A percentile compares a stretch with the other conserved stretches of the same genome.
phyloP scores from a whole-genome alignment of 2,888 invertebrate genomes.

The Eurois occulta region DNA sequence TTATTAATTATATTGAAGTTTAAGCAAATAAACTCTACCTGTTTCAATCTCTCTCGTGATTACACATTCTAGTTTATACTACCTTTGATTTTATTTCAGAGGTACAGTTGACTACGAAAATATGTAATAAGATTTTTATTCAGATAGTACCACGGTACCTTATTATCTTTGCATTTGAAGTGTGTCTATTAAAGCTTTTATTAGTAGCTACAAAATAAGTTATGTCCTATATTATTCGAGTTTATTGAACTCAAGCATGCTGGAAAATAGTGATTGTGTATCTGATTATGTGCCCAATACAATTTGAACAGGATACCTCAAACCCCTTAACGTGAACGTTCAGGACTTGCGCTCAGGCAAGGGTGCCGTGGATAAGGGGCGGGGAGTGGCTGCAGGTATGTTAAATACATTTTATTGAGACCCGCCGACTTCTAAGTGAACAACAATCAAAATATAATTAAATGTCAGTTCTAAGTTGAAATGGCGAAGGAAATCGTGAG shows the following conservation, averaged over 20 bases:
- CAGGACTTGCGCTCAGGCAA: conserved; percentile 62
- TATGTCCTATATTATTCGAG: neutral
- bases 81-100: neutral
- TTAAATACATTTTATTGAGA: conserved; percentile 13
- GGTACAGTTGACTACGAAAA: conserved; percentile 10
- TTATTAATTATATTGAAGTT: neutral
- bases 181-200: conserved; percentile 12
- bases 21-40: neutral
- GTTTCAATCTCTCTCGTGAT: neutral
- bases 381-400: conserved; percentile 56
- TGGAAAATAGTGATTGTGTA: conserved; percentile 35
- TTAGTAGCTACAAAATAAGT: conserved; percentile 11
- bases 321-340: conserved; percentile 58
- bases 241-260: conserved; percentile 28
- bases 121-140: neutral
- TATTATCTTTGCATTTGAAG: conserved; percentile 28
- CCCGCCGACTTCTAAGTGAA: neutral
- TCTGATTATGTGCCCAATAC: conserved; percentile 53
- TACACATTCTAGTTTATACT: neutral
- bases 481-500: neutral
- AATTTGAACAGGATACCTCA: conserved; percentile 56
- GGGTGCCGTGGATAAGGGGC: conserved; percentile 54
- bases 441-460: neutral
- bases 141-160: neutral
- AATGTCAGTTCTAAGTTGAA: neutral